Percentiles rank a stretch among this genome's conserved stretches.
These are phyloP conservation scores for Drosophila parthenogenetica DNA, from an alignment of 2,888 invertebrate genomes.

Conservation along the genomic window DNA sequence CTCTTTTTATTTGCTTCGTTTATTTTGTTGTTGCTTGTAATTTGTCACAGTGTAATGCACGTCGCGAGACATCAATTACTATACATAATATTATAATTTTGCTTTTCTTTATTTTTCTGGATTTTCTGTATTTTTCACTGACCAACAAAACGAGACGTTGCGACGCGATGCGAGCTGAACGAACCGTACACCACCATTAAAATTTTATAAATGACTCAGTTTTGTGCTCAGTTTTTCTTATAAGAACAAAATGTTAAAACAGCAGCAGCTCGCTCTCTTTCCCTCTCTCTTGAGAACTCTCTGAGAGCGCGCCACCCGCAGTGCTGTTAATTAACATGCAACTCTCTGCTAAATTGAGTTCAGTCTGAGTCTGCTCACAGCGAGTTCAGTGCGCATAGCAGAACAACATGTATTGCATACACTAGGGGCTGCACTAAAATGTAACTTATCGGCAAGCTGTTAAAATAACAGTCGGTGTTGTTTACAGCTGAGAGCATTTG, in stretches of 20 bases:
- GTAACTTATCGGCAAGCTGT: slow-evolving; percentile 2
- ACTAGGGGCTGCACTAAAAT: slow-evolving; percentile 43
- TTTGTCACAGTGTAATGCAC: slow-evolving; percentile 52
- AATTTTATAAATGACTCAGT: slow-evolving; percentile 80
- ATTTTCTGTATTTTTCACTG: slow-evolving; percentile 62
- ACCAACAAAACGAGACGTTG: slow-evolving; percentile 63
- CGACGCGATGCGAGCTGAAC: slow-evolving; percentile 74
- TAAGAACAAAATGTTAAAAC: slow-evolving; percentile 55
- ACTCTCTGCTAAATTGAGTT: slow-evolving; percentile 32
- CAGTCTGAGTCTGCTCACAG: not conserved
- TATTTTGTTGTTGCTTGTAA: slow-evolving; percentile 19
- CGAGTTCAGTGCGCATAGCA: slow-evolving; percentile 32
- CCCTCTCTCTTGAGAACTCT: slow-evolving; percentile 17
- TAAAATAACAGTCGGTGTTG: slow-evolving; percentile 33
- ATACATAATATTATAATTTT: slow-evolving; percentile 40
- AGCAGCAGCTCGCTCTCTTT: slow-evolving; percentile 16
- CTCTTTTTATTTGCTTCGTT: slow-evolving; percentile 35
- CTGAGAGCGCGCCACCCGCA: slow-evolving; percentile 40
- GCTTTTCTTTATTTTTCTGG: slow-evolving; percentile 49
- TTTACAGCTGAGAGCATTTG: slow-evolving; percentile 8
- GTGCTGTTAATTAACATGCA: slow-evolving; percentile 43
- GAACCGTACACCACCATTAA: slow-evolving; percentile 82
- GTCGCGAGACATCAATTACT: slow-evolving; percentile 46
- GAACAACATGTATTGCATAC: slow-evolving; percentile 33
- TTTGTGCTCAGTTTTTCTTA: slow-evolving; percentile 63